Percentiles rank a stretch among this genome's conserved stretches.
phyloP scores from a whole-genome alignment of 2,113 vertebrate species.

The Dipodomys ordii region DNA sequence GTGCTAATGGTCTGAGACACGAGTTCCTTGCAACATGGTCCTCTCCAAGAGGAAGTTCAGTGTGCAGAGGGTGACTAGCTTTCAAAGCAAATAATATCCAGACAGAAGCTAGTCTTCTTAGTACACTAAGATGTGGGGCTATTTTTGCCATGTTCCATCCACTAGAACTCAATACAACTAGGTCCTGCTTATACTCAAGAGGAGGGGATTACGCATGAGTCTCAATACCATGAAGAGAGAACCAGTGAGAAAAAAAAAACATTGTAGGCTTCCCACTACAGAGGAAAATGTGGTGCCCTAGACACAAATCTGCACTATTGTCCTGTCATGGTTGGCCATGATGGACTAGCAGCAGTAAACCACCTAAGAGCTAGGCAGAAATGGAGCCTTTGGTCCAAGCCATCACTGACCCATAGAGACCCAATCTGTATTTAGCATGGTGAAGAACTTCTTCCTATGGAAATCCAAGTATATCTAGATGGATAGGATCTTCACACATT shows the following conservation, averaged over 20 bases:
- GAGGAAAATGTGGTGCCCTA: too few relatives aligned
- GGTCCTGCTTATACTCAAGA: not conserved
- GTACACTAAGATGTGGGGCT: not conserved
- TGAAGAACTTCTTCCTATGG: not conserved
- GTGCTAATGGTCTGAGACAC: not conserved
- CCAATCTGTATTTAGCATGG: not conserved
- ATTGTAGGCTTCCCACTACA: too few relatives aligned
- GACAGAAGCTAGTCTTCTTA: not conserved
- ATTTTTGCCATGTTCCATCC: not conserved
- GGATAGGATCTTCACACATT: not conserved
- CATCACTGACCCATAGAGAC: not conserved
- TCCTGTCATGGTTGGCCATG: accelerated
- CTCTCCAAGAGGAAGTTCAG: not conserved
- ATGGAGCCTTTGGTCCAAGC: not conserved
- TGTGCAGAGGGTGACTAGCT: accelerated
- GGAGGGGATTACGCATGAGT: not conserved
- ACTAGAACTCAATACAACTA: not conserved
- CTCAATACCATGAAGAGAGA: too few relatives aligned
- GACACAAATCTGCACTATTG: not conserved
- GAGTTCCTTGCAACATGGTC: not conserved
- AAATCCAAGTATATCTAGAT: not conserved
- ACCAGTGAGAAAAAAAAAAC: not conserved
- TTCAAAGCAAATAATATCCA: not conserved
- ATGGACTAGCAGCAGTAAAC: too few relatives aligned
- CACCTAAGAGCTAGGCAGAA: not conserved